These are phyloP conservation scores for Sigmodon hispidus DNA, from an alignment of 2,113 vertebrate species.

Conservation along the genomic window DNA sequence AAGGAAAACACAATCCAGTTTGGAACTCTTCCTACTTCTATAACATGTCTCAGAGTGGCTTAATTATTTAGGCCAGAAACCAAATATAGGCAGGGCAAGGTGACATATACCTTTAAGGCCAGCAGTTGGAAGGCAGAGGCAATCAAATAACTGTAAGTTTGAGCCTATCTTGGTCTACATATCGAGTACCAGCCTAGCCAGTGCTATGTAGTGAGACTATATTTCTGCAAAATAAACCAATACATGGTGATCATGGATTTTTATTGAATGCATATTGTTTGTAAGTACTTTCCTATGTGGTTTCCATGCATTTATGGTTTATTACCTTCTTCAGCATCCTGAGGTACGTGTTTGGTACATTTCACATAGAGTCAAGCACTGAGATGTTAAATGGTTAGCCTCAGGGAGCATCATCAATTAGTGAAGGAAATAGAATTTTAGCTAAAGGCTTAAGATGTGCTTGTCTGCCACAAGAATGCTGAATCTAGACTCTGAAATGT, in stretches of 20 bases:
- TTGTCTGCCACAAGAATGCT: too few relatives aligned
- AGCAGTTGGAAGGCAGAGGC: not conserved
- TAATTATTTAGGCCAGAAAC: not conserved
- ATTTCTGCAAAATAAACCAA: not conserved
- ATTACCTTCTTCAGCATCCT: not conserved
- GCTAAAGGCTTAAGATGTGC: not conserved
- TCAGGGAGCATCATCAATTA: not conserved
- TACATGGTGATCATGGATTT: not conserved
- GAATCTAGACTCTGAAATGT: not conserved
- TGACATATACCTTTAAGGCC: not conserved
- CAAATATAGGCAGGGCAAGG: not conserved
- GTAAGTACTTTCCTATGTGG: not conserved
- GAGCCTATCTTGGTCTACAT: not conserved
- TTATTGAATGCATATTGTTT: not conserved
- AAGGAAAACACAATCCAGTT: not conserved
- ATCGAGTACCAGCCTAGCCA: not conserved
- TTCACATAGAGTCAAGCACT: not conserved
- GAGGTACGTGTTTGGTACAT: not conserved
- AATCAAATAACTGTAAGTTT: not conserved
- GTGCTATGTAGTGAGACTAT: rapidly evolving
- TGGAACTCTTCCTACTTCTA: not conserved
- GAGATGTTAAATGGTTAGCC: not conserved
- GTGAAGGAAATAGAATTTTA: not conserved
- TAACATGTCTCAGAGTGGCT: not conserved
- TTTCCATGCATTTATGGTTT: not conserved